Percentiles rank a stretch among this genome's conserved stretches.
phyloP scores from a whole-genome alignment of 1,140 invertebrate species.

The Meloidogyne chitwoodi region DNA sequence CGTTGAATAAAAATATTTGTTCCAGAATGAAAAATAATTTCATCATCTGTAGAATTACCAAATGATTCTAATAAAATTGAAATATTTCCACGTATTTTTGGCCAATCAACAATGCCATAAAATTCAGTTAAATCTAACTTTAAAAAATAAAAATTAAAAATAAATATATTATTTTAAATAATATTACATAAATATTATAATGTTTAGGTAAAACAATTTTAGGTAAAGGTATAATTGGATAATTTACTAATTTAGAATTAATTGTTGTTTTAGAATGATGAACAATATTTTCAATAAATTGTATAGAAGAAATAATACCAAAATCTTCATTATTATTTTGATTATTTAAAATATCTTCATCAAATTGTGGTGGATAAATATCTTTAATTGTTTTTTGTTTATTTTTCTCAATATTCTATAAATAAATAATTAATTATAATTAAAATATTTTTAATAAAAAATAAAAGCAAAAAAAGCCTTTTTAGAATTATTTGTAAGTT shows the following conservation, averaged over 20 bases:
- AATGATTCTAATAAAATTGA: conserved; percentile 55
- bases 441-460: not conserved
- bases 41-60: conserved; percentile 50
- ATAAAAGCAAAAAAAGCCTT: too few species aligned
- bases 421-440: not conserved
- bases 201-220: conserved; percentile 41
- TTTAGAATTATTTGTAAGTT: too few species aligned
- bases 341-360: conserved; percentile 10
- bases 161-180: conserved; percentile 2
- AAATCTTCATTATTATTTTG: not conserved
- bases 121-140: conserved; percentile 57
- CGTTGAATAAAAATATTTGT: conserved; percentile 55
- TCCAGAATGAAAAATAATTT: conserved; percentile 54
- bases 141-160: conserved; percentile 11
- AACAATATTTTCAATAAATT: not conserved
- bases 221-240: conserved; percentile 24
- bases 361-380: conserved; percentile 32
- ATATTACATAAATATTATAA: conserved; percentile 54
- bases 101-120: conserved; percentile 11
- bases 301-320: not conserved
- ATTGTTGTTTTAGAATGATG: not conserved
- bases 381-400: conserved; percentile 18
- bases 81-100: conserved; percentile 49
- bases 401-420: not conserved
- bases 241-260: not conserved